phyloP scores from a whole-genome alignment of 1,140 invertebrate genomes.

The Camponotus vicinus region DNA sequence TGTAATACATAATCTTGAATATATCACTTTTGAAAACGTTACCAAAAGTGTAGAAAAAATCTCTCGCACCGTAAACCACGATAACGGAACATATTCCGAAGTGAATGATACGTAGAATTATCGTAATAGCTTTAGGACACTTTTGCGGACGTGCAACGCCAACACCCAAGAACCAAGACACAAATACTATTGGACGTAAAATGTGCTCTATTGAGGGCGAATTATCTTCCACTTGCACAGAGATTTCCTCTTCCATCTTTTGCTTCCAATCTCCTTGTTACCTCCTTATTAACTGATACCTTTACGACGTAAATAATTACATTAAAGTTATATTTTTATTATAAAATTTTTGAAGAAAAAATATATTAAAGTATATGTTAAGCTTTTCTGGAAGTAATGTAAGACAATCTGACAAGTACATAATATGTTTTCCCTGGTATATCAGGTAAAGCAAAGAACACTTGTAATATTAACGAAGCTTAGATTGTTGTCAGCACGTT shows the following conservation, averaged over 20 bases:
- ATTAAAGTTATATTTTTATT: background rate
- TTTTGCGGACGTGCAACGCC: conserved; percentile 67
- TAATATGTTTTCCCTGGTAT: background rate
- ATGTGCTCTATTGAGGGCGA: conserved; percentile 60
- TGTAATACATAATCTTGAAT: conserved; percentile 79
- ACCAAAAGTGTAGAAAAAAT: conserved; percentile 73
- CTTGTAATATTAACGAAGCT: conserved; percentile 34
- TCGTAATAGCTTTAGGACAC: conserved; percentile 65
- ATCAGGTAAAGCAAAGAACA: conserved; percentile 30
- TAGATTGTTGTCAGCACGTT: background rate
- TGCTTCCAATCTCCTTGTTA: background rate
- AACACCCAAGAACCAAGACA: conserved; percentile 74
- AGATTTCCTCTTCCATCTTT: conserved; percentile 70
- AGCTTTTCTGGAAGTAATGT: background rate
- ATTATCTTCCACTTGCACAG: conserved; percentile 60
- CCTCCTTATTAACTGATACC: background rate
- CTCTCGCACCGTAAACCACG: conserved; percentile 75
- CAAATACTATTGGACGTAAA: conserved; percentile 68
- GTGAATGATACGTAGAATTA: conserved; percentile 71
- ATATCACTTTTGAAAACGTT: conserved; percentile 75
- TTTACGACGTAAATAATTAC: background rate
- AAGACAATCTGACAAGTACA: background rate
- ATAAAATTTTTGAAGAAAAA: background rate
- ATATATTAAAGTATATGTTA: background rate
- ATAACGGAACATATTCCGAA: conserved; percentile 74